phyloP scores from a whole-genome alignment of 64 coral and sea anemone genomes.

The Catalaphyllia jardinei region DNA sequence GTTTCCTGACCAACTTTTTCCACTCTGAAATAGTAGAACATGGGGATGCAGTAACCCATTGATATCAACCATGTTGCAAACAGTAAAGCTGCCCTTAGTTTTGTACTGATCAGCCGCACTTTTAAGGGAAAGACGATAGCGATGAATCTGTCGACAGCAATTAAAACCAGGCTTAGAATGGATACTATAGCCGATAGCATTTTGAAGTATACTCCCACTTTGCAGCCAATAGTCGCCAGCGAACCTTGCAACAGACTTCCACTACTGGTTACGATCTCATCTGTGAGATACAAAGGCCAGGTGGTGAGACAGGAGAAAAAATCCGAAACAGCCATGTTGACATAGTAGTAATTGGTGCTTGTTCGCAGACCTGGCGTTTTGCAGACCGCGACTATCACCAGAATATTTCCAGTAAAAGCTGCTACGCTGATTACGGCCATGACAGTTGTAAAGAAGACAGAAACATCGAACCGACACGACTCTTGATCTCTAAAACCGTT shows the following conservation, averaged over 20 bases:
- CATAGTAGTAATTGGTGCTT: slow-evolving; percentile 12
- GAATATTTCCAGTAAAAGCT: not conserved
- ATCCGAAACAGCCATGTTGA: slow-evolving; percentile 18
- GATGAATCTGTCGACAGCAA: not conserved
- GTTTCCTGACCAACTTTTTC: not conserved
- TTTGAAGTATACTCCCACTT: not conserved
- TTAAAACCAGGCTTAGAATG: not conserved
- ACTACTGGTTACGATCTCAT: not conserved
- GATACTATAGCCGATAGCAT: not conserved
- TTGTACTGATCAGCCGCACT: not conserved
- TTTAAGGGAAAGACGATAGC: not conserved
- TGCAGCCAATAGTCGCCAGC: not conserved
- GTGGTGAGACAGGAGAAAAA: not conserved
- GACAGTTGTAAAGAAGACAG: not conserved
- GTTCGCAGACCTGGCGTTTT: not conserved
- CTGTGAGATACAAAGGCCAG: not conserved
- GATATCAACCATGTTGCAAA: not conserved
- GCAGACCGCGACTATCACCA: not conserved
- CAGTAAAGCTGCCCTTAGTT: not conserved
- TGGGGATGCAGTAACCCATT: not conserved
- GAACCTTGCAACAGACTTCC: not conserved
- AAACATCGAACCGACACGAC: not conserved
- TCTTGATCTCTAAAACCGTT: not conserved
- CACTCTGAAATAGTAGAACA: too few species aligned
- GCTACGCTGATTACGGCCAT: not conserved